A percentile compares a stretch with the other conserved stretches of the same genome.
Conservation (phyloP, 2,888 invertebrate species). For the Epinotia bilunana region DNA sequence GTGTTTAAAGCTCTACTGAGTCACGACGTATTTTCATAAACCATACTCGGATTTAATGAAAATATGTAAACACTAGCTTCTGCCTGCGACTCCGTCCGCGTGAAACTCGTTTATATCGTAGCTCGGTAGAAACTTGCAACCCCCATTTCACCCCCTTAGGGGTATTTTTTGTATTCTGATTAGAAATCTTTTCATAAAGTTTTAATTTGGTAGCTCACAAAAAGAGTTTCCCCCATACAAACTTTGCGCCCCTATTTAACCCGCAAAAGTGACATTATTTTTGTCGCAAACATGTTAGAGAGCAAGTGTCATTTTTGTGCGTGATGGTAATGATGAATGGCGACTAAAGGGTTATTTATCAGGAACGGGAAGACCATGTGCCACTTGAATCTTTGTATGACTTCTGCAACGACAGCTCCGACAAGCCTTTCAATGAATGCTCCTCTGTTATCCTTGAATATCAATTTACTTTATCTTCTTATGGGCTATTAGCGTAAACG, state of each 20-base stretch:
- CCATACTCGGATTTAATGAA: too few relatives aligned
- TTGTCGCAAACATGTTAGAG: not conserved
- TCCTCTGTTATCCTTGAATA: slow-evolving; percentile 13
- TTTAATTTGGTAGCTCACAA: too few relatives aligned
- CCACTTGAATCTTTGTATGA: not conserved
- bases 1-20: slow-evolving; percentile 4
- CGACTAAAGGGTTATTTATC: not conserved
- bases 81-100: too few relatives aligned
- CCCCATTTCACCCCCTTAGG: too few relatives aligned
- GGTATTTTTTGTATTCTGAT: too few relatives aligned
- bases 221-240: too few relatives aligned
- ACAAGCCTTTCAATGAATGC: not conserved
- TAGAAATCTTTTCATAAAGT: too few relatives aligned
- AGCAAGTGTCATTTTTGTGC: not conserved
- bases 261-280: not conserved
- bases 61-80: too few relatives aligned
- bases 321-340: not conserved
- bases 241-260: too few relatives aligned
- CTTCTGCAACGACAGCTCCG: not conserved
- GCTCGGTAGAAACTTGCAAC: too few relatives aligned
- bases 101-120: too few relatives aligned
- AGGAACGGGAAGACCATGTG: not conserved
- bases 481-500: slow-evolving; percentile 9
- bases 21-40: not conserved
- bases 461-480: slow-evolving; percentile 22